These are phyloP conservation scores for Cricetomys ansorgei DNA, from an alignment of 2,113 vertebrate species.

Conservation along the genomic window DNA sequence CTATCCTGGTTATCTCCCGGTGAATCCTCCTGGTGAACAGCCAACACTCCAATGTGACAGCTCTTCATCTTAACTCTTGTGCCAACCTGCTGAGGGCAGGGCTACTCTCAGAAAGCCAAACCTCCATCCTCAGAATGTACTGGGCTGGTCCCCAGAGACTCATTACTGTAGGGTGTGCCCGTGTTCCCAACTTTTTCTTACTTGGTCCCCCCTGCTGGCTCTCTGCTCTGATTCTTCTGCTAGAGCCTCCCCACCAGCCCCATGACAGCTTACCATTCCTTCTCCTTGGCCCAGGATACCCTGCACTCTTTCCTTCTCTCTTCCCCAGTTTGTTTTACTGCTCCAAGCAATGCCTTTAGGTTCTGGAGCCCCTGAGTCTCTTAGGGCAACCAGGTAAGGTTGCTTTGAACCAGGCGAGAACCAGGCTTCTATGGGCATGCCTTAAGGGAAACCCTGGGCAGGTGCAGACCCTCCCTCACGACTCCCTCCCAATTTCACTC, in stretches of 20 bases:
- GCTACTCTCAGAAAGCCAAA: not conserved
- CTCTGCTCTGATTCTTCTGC: not conserved
- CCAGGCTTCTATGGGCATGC: not conserved
- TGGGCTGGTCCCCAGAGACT: not conserved
- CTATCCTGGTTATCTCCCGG: not conserved
- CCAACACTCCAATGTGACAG: not conserved
- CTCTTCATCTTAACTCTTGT: not conserved
- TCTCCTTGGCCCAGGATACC: not conserved
- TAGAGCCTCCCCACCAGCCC: not conserved
- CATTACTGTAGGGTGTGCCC: not conserved
- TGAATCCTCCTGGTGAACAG: not conserved
- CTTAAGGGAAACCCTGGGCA: not conserved
- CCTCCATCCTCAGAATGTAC: not conserved
- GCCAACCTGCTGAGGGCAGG: not conserved
- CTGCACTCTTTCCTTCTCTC: not conserved
- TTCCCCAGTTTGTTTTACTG: not conserved
- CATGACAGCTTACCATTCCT: not conserved
- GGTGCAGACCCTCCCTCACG: not conserved
- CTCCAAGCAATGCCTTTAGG: not conserved
- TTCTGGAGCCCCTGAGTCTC: not conserved
- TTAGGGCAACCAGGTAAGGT: not conserved
- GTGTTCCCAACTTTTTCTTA: not conserved
- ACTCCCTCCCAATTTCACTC: not conserved
- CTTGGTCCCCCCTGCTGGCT: not conserved
- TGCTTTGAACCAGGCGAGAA: no score